A percentile compares a stretch with the other conserved stretches of the same genome.
Conservation (phyloP, 2,888 invertebrate species). For the Junonia oenone region DNA sequence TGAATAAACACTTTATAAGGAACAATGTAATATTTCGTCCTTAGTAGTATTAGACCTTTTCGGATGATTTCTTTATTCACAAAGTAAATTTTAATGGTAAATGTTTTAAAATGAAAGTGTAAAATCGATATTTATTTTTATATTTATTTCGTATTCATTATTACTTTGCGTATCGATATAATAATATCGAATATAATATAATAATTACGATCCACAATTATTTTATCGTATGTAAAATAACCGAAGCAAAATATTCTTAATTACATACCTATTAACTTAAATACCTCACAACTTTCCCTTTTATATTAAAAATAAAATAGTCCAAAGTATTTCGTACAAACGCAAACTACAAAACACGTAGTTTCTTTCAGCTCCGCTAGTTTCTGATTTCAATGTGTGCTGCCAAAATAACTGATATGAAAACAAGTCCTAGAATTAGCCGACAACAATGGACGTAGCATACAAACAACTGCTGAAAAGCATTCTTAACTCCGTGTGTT, state of each 20-base stretch:
- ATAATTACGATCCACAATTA: too few species aligned
- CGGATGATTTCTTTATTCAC: neutral
- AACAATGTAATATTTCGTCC: conserved; percentile 19
- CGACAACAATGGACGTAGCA: conserved; percentile 39
- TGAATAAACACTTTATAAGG: conserved; percentile 12
- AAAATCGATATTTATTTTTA: too few species aligned
- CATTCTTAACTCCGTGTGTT: conserved; percentile 48
- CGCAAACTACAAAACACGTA: neutral
- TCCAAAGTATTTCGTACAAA: neutral
- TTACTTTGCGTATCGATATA: too few species aligned
- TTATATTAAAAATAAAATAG: neutral
- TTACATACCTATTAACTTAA: too few species aligned
- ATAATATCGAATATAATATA: too few species aligned
- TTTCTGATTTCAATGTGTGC: conserved; percentile 11
- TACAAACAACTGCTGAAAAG: conserved; percentile 36
- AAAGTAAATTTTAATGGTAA: neutral
- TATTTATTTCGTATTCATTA: neutral
- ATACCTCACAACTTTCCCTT: too few species aligned
- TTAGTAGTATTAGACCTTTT: conserved; percentile 1
- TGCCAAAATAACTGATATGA: conserved; percentile 19
- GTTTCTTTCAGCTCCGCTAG: conserved; percentile 1
- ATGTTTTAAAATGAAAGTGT: neutral
- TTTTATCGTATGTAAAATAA: too few species aligned
- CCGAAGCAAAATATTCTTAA: too few species aligned
- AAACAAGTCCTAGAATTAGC: conserved; percentile 38